phyloP scores from a whole-genome alignment of 2,113 vertebrate genomes.

The Vanacampus margaritifer region DNA sequence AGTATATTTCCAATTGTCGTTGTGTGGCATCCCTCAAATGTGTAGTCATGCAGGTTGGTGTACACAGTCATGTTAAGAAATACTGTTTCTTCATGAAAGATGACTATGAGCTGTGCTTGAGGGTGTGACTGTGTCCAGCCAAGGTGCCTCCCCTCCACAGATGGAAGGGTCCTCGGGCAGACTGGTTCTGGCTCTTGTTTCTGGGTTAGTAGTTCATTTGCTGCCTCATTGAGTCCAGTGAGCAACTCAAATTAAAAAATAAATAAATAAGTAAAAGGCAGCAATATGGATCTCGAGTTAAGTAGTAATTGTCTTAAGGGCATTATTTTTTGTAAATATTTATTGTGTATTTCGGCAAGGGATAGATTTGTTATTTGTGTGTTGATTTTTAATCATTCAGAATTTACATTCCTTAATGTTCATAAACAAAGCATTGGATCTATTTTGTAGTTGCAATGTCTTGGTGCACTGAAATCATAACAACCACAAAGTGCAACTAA shows the following conservation, averaged over 20 bases:
- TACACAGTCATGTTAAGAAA: not conserved
- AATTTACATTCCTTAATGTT: not conserved
- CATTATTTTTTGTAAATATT: too few relatives aligned
- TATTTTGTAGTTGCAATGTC: too few relatives aligned
- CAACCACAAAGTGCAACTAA: too few relatives aligned
- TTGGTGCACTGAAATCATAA: too few relatives aligned
- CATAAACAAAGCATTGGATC: too few relatives aligned
- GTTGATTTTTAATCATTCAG: not conserved
- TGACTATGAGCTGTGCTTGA: constrained; percentile 19
- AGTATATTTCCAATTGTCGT: too few relatives aligned
- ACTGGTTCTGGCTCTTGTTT: constrained; percentile 35
- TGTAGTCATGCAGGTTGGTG: too few relatives aligned
- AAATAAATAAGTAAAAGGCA: not conserved
- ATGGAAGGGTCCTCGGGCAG: constrained; percentile 49
- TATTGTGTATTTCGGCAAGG: not conserved
- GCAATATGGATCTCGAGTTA: not conserved
- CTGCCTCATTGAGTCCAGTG: constrained; percentile 12
- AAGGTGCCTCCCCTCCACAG: constrained; percentile 39
- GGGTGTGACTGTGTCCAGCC: constrained; percentile 29
- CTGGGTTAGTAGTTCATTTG: constrained; percentile 45
- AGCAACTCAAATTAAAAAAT: not conserved
- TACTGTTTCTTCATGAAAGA: constrained; percentile 5
- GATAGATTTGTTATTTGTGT: not conserved
- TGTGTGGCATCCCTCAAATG: too few relatives aligned
- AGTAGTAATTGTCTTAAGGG: too few relatives aligned